These are phyloP conservation scores for Anableps anableps DNA, from an alignment of 2,797 vertebrate genomes.

Conservation along the genomic window DNA sequence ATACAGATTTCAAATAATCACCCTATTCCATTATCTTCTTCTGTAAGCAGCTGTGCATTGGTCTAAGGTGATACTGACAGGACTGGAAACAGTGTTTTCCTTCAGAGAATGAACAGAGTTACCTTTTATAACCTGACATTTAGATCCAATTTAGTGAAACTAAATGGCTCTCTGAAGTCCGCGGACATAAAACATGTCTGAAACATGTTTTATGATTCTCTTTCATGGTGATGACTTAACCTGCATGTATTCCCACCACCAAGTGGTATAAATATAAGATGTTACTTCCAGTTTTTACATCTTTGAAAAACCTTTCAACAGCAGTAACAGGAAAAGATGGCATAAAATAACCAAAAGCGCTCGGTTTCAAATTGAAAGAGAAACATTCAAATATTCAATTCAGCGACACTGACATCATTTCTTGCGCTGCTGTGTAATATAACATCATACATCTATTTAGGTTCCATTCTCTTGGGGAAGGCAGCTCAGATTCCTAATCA, in stretches of 20 bases:
- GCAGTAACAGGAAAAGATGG: background rate
- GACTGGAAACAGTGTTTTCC: background rate
- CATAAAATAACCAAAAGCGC: background rate
- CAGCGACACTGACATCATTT: constrained; percentile 4
- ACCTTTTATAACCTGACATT: constrained; percentile 1
- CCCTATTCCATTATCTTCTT: background rate
- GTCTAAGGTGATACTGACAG: background rate
- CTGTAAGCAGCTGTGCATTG: background rate
- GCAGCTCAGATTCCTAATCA: constrained; percentile 13
- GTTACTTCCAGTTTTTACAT: background rate
- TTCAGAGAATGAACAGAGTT: background rate
- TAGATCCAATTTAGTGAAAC: constrained; percentile 35
- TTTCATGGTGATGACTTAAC: constrained; percentile 1
- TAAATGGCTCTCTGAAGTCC: background rate
- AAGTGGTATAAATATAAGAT: background rate
- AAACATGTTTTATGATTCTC: background rate
- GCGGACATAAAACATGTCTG: background rate
- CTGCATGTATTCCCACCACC: background rate
- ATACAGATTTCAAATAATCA: background rate
- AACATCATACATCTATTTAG: constrained; percentile 1
- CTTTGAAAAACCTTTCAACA: background rate
- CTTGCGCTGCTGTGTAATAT: constrained; percentile 7
- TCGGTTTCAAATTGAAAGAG: constrained; percentile 6
- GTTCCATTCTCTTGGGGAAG: background rate
- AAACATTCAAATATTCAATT: constrained; percentile 1